Conservation (phyloP, 2,113 vertebrate species). For the Macrotis lagotis region DNA sequence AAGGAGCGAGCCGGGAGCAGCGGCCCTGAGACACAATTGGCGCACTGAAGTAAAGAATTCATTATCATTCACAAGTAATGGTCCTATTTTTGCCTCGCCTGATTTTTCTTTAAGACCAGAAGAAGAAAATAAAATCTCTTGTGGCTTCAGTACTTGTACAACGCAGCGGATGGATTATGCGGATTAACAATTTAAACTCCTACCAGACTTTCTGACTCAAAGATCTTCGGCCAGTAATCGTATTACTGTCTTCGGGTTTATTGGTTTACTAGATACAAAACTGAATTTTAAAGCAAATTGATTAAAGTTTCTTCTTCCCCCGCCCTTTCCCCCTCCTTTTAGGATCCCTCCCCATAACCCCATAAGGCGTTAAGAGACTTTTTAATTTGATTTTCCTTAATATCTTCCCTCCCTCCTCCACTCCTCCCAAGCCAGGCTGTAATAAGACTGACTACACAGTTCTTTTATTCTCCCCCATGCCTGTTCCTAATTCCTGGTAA, state of each 20-base stretch:
- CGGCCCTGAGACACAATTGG: conserved; percentile 71
- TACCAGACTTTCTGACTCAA: conserved; percentile 89
- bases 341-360: neutral
- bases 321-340: conserved; percentile 52
- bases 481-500: conserved; percentile 86
- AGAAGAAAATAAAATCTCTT: conserved; percentile 77
- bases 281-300: conserved; percentile 83
- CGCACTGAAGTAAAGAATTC: conserved; percentile 80
- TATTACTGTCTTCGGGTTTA: conserved; percentile 88
- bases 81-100: conserved; percentile 69
- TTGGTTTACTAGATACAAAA: conserved; percentile 79
- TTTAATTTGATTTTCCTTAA: conserved; percentile 56
- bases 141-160: conserved; percentile 78
- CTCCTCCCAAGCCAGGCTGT: conserved; percentile 1
- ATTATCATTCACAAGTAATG: conserved; percentile 82
- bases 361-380: conserved; percentile 27
- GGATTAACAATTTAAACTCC: conserved; percentile 94
- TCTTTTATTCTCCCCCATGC: conserved; percentile 79
- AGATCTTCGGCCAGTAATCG: conserved; percentile 86
- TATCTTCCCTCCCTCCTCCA: conserved; percentile 27
- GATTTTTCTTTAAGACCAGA: conserved; percentile 66
- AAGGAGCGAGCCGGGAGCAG: conserved; percentile 55
- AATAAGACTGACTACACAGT: conserved; percentile 69
- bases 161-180: conserved; percentile 88
- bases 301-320: conserved; percentile 63